phyloP scores from a whole-genome alignment of 2,797 vertebrate genomes.

The Babyrousa celebensis region DNA sequence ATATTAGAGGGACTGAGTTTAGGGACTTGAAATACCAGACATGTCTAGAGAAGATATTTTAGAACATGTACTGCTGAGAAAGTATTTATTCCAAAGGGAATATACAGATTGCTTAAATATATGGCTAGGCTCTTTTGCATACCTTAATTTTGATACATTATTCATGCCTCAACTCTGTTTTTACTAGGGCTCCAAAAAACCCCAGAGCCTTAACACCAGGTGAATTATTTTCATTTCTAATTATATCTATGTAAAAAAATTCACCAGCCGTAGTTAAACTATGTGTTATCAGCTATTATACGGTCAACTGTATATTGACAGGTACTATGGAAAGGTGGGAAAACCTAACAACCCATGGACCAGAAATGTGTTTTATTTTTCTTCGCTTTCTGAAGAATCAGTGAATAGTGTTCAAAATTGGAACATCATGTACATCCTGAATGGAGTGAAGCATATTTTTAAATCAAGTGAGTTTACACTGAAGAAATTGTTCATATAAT shows the following conservation, averaged over 20 bases:
- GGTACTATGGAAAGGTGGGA: background rate
- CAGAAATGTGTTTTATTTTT: constrained; percentile 48
- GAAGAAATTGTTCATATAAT: constrained; percentile 29
- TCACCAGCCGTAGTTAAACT: background rate
- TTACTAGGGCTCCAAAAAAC: background rate
- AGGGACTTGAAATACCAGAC: background rate
- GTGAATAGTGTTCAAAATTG: constrained; percentile 54
- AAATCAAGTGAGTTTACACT: constrained; percentile 4
- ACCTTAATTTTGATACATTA: constrained; percentile 42
- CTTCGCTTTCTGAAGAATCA: constrained; percentile 24
- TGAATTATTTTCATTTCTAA: constrained; percentile 60
- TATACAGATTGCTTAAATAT: constrained; percentile 19
- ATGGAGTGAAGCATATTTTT: background rate
- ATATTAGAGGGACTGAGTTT: background rate
- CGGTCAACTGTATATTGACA: constrained; percentile 5
- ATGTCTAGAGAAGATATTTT: background rate
- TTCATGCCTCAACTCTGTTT: constrained; percentile 46
- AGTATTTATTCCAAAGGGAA: background rate
- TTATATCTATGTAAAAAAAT: constrained; percentile 34
- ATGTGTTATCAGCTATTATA: constrained; percentile 45
- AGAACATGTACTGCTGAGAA: background rate
- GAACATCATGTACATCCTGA: background rate
- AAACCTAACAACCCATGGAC: constrained; percentile 21
- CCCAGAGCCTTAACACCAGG: background rate
- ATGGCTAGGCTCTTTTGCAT: background rate